A percentile compares a stretch with the other conserved stretches of the same genome.
phyloP scores from a whole-genome alignment of 2,888 invertebrate genomes.

The Apocheima hispidaria region DNA sequence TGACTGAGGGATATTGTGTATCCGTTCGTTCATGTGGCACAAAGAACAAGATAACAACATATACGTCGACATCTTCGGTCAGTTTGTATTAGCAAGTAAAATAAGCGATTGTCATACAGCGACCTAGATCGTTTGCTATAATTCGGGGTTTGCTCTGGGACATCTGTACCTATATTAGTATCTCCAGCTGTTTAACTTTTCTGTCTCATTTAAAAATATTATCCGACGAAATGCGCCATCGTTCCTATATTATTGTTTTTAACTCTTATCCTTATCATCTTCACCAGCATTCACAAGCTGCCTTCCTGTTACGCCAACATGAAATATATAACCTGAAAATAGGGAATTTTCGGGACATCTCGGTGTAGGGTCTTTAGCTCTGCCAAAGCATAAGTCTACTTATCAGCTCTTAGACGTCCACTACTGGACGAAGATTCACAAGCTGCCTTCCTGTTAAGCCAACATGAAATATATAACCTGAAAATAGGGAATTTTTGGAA shows the following conservation, averaged over 20 bases:
- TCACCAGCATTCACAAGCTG: too few relatives aligned
- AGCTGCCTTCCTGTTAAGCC: too few relatives aligned
- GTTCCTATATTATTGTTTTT: too few relatives aligned
- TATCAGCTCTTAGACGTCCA: too few relatives aligned
- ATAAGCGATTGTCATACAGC: conserved; percentile 62
- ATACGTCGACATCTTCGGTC: conserved; percentile 51
- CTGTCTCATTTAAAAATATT: neutral
- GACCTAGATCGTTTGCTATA: conserved; percentile 55
- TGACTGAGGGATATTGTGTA: conserved; percentile 7
- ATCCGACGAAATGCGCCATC: neutral
- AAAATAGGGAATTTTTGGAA: too few relatives aligned
- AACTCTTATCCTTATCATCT: too few relatives aligned
- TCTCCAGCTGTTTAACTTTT: neutral
- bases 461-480: too few relatives aligned
- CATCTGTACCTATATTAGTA: conserved; percentile 17
- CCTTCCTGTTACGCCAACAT: too few relatives aligned
- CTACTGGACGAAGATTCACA: too few relatives aligned
- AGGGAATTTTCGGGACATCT: too few relatives aligned
- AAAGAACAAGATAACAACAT: conserved; percentile 51
- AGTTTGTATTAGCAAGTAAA: conserved; percentile 70
- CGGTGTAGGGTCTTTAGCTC: too few relatives aligned
- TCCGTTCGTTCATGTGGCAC: conserved; percentile 13
- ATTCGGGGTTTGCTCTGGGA: conserved; percentile 42
- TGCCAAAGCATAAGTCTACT: neutral
- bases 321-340: too few relatives aligned